A percentile compares a stretch with the other conserved stretches of the same genome.
Conservation (phyloP, 1,140 invertebrate genomes). For the Listronotus oregonensis region DNA sequence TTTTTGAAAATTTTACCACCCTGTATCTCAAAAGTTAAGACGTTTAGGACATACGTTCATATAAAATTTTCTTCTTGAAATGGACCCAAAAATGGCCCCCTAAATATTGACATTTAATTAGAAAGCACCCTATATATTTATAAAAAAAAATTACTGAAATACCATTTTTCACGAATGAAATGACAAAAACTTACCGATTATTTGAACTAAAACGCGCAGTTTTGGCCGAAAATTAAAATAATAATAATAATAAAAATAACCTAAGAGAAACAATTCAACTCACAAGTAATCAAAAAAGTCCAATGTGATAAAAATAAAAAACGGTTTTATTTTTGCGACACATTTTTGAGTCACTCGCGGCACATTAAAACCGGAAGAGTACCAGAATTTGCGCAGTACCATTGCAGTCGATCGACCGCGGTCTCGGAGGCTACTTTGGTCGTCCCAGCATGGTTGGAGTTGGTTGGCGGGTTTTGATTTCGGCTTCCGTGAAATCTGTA, state of each 20-base stretch:
- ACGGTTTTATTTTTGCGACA: constrained; percentile 15
- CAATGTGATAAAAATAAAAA: constrained; percentile 11
- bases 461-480: constrained; percentile 6
- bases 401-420: constrained; percentile 20
- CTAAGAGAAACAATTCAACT: constrained; percentile 5
- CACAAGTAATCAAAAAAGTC: constrained; percentile 8
- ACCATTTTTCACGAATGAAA: too few relatives aligned
- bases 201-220: constrained; percentile 12
- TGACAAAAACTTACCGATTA: not conserved
- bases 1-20: too few relatives aligned
- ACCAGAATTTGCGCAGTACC: constrained; percentile 16
- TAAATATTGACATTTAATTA: too few relatives aligned
- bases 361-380: constrained; percentile 14
- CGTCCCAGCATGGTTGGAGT: not conserved
- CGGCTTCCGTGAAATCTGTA: constrained; percentile 14
- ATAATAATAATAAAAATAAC: not conserved
- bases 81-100: too few relatives aligned
- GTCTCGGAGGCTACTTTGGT: not conserved
- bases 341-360: constrained; percentile 15
- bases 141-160: too few relatives aligned
- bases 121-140: too few relatives aligned
- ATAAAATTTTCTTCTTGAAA: too few relatives aligned
- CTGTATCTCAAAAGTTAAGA: too few relatives aligned
- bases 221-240: not conserved
- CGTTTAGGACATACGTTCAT: too few relatives aligned